Evolutionary conservation across 1,140 invertebrate genomes (phyloP), one percentile per base, ranked within the genome.

Genomic region (Drosophila micromelanica): DNA sequence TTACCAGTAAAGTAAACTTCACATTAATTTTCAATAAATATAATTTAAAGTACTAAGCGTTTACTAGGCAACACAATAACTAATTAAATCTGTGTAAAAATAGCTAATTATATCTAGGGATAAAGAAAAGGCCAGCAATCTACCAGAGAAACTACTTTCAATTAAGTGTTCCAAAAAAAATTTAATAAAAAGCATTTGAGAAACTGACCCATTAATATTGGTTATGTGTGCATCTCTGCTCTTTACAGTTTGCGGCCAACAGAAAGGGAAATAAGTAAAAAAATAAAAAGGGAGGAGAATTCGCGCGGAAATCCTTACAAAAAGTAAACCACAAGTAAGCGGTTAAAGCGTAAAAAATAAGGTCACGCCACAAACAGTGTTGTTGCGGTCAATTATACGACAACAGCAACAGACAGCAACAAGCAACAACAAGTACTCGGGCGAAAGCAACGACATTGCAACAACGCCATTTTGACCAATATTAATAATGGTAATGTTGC

Each of bases 401-500:
- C 59, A 52, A 54, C 54, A 32, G 30, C 40, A 54, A 54, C 20
- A 43, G 51, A 27, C 11, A 76, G 20, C 60, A 38, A 3, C 35
- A 35, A 45, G 12, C 35, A 35, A 45, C 32, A 20, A 43, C 45
- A 61, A 82, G 61, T 71, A 45, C 59, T 70, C 61, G 38, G 49
- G 64, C 51, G 43, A 61, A 54, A 80, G 30, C 48, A 65, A 55
- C 71, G 82, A 65, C 60, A 84, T 72, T 84, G 72, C 74, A 70
- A 75, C 70, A 62, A 62, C 76, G 73, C 78, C 73, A 82, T 89
- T 87, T 81, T 78, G 84, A 87, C 82, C 84, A 87, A 89, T 89
- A 89, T 68, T 76, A 79, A 79, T 89, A 89, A 89, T 87, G 79
- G 82, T 79, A 71, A 89, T 87, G 82, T 86, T 78, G 82, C 84